These are phyloP conservation scores for Pyrochroa serraticornis DNA, from an alignment of 2,888 invertebrate species.

Conservation along the genomic window DNA sequence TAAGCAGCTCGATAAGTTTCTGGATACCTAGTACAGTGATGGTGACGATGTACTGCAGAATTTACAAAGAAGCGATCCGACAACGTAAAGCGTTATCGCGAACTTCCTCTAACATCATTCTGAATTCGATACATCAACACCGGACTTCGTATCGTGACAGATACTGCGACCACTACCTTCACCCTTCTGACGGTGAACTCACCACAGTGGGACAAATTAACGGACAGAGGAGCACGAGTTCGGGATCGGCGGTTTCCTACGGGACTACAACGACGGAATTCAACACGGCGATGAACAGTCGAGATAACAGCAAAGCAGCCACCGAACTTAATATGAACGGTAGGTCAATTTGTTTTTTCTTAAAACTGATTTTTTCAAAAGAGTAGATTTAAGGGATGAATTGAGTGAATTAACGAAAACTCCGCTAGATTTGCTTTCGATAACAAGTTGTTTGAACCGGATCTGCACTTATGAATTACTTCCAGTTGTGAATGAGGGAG, in stretches of 20 bases:
- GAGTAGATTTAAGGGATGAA: too few relatives aligned
- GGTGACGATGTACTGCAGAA: constrained; percentile 90
- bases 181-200: constrained; percentile 66
- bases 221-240: constrained; percentile 66
- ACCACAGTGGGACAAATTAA: constrained; percentile 62
- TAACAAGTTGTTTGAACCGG: too few relatives aligned
- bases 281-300: constrained; percentile 53
- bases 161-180: constrained; percentile 61
- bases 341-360: constrained; percentile 59
- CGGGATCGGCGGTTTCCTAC: constrained; percentile 60
- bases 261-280: constrained; percentile 60
- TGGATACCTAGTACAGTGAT: constrained; percentile 93
- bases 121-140: constrained; percentile 84
- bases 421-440: not conserved
- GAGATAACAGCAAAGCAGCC: constrained; percentile 67
- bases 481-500: too few relatives aligned
- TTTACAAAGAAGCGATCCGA: constrained; percentile 81
- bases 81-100: constrained; percentile 82
- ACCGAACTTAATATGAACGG: constrained; percentile 75
- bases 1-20: constrained; percentile 89
- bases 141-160: constrained; percentile 69
- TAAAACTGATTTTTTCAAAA: too few relatives aligned
- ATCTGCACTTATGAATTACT: too few relatives aligned
- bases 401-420: too few relatives aligned
- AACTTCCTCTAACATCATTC: constrained; percentile 84